Evolutionary conservation across 2,888 invertebrate species (phyloP), one percentile per base, ranked within the genome.

Genomic region (Eudasyphora cyanicolor): DNA sequence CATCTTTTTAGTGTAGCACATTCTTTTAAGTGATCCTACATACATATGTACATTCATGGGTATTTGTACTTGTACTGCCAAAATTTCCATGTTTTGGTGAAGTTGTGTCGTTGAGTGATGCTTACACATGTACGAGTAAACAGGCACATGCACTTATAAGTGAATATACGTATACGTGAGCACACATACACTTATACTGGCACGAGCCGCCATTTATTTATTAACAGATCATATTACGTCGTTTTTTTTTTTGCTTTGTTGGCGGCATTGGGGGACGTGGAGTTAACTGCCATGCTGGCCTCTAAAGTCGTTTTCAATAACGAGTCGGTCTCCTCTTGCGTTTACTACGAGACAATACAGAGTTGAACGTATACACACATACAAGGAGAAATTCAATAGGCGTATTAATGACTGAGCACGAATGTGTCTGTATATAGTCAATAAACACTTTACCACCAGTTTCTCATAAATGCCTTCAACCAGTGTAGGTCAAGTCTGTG

Each of bases 151-250:
- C 60, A 74, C 57, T 27, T 49, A 69, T 60, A 57, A 10, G 4
- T 60, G 35, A 19, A 54, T 17, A n/a, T 45, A 32, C 24, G 5
- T 17, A 10, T 45, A 32, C n/a, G 0, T 6, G 29, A 35, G 35
- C 54, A 45, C 62, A 57, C 32, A 49, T 35, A 24, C 67, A 49
- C 19, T 21, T 19, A 70, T 54, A 24, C 76, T 71, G 27, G 42
- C 7, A 62, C 32, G 6, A 14, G 24, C 29, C n/a, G 42, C 21
- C 45, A 69, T 62, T 64, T 29, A 79, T 76, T 76, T 84, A 82
- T 73, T 81, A 73, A 21, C 57, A 76, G 57, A 54, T 71, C 67
- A 27, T 73, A 67, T 73, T 51, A 70, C 64, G 14, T 32, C 69
- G 10, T 17, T 57, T 17, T 17, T 57, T 17, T 1, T 3, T 27